These are phyloP conservation scores for Myiozetetes cayanensis DNA, from an alignment of 2,113 vertebrate genomes.

Conservation along the genomic window DNA sequence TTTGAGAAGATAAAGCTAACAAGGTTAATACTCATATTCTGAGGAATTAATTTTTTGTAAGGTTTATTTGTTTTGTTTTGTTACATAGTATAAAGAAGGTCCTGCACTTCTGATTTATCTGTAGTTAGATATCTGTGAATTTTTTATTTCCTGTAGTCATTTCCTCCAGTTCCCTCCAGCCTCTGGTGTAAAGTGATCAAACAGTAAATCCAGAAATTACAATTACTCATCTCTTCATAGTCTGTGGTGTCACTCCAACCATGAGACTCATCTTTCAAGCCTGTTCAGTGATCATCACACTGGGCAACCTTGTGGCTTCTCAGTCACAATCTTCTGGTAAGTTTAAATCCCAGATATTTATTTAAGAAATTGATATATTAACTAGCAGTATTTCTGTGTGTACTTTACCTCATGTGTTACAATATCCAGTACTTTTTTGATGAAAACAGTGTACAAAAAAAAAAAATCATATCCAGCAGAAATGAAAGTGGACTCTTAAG, in stretches of 20 bases:
- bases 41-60: background rate
- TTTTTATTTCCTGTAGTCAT: slow-evolving; percentile 62
- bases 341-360: slow-evolving; percentile 5
- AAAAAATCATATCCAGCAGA: background rate
- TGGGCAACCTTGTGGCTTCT: background rate
- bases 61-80: background rate
- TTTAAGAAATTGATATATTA: background rate
- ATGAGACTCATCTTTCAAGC: slow-evolving; percentile 33
- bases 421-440: background rate
- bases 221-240: slow-evolving; percentile 4
- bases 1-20: background rate
- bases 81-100: background rate
- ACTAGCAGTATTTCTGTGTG: background rate
- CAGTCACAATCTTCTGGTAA: slow-evolving; percentile 32
- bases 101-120: background rate
- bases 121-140: background rate
- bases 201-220: background rate
- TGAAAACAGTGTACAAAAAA: background rate
- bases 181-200: slow-evolving; percentile 21
- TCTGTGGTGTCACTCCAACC: background rate
- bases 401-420: background rate
- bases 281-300: background rate
- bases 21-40: background rate
- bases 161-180: slow-evolving; percentile 37
- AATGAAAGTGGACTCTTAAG: background rate